Conservation (phyloP, 1,140 invertebrate genomes). For the Eupristina koningsbergeri region DNA sequence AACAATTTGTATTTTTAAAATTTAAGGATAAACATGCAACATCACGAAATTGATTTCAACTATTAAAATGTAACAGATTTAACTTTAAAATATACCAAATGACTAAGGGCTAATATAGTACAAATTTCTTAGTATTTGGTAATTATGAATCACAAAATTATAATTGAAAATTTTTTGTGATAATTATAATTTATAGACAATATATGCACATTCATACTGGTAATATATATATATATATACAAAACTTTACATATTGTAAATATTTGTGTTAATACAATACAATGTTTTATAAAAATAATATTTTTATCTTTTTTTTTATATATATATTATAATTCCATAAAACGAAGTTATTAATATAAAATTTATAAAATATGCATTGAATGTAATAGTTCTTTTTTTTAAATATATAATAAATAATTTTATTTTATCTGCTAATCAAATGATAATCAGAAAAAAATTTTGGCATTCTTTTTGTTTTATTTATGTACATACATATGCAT, state of each 20-base stretch:
- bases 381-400: too few relatives aligned
- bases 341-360: too few relatives aligned
- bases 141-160: background rate
- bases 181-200: too few relatives aligned
- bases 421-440: background rate
- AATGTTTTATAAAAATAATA: too few relatives aligned
- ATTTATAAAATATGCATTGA: too few relatives aligned
- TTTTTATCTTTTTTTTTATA: too few relatives aligned
- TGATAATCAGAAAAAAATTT: conserved; percentile 13
- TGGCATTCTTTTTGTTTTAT: conserved; percentile 2
- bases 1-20: background rate
- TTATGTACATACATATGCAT: conserved; percentile 54
- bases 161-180: conserved; percentile 5
- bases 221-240: too few relatives aligned
- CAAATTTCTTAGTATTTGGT: conserved; percentile 15
- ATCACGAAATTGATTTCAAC: conserved; percentile 53
- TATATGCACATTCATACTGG: too few relatives aligned
- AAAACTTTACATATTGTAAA: too few relatives aligned
- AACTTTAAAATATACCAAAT: conserved; percentile 22
- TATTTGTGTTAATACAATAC: too few relatives aligned
- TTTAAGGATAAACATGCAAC: conserved; percentile 41
- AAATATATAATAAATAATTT: background rate
- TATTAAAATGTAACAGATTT: conserved; percentile 40
- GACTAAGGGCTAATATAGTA: conserved; percentile 11
- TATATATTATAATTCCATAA: too few relatives aligned